Percentiles rank a stretch among this genome's conserved stretches.
Conservation (phyloP, 1,140 invertebrate species). For the Ceratina japonica region DNA sequence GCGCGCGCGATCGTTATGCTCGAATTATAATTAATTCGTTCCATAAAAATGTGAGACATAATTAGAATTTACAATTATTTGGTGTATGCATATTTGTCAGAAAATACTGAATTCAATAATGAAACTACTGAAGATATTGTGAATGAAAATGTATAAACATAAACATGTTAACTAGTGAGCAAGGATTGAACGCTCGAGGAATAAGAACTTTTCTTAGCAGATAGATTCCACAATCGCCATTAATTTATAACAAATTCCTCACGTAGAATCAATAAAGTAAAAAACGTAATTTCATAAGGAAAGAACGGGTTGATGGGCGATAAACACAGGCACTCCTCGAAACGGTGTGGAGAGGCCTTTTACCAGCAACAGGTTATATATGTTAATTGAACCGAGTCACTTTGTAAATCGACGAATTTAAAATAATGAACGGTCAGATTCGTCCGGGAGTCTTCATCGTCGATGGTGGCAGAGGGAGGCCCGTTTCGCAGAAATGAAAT, state of each 20-base stretch:
- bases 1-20: neutral
- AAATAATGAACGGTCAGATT: neutral
- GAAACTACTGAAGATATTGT: too few species aligned
- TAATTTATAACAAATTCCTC: neutral
- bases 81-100: too few species aligned
- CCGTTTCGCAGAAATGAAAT: conserved; percentile 13
- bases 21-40: too few species aligned
- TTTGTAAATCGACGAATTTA: neutral
- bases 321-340: neutral
- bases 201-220: too few species aligned
- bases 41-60: neutral
- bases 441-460: neutral
- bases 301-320: neutral
- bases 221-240: too few species aligned
- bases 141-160: too few species aligned
- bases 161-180: too few species aligned
- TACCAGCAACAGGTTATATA: neutral
- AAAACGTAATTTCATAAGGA: neutral
- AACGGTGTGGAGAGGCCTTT: neutral
- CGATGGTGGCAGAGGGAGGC: neutral
- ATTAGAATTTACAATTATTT: neutral
- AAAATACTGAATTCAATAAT: too few species aligned
- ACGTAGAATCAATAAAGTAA: neutral
- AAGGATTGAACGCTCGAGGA: too few species aligned
- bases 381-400: neutral